Base-by-base conservation (phyloP, 2,888 invertebrate species). In the Atrina japonica region DNA sequence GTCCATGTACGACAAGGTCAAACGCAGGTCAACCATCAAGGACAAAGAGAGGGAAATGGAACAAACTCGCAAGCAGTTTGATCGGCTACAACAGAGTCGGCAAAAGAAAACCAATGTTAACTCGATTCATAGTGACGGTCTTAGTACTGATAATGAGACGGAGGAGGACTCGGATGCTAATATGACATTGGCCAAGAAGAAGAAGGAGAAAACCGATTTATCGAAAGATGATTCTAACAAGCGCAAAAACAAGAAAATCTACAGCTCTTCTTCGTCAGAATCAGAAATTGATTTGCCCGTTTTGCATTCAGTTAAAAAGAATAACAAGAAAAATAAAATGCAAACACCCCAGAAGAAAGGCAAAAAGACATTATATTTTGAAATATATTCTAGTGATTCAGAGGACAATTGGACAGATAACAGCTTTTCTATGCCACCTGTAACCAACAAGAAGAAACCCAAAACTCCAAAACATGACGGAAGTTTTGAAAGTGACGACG, bases 1-100 rank as follows among this genome's bases (percentile, higher is more conserved):
- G 72, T 97, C 97, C 11, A 98, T 98, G 98, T 98, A 98, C 90
- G 98, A 98, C 89, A 98, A 98, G 81, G 88, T 89, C 11, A 89
- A 89, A 70, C 70, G 88, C 21, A 73, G 88, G 29, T 86, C 88
- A 14, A 84, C 77, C 35, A 80, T 81, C 30, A 82, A 83, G 66
- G 73, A 80, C 45, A 83, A 82, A 73, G 84, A 85, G 67, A 82
- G 83, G 41, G 83, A 96, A 88, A 63, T 68, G 50, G 73, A 70
- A 68, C 70, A 80, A 45, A 76, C 66, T 9, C 79, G 77, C 50
- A 82, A 83, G 65, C 75, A 80, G 59, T 67, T 84, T 25, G 72
- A 75, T 64, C 73, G 77, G 18, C 78, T 80, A 63, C 82, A 82
- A 66, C 82, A 83, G 73, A 81, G 81, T 18, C 73, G 83, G n/a